phyloP scores from a whole-genome alignment of 2,888 invertebrate genomes.

The Cephus pygmeus region DNA sequence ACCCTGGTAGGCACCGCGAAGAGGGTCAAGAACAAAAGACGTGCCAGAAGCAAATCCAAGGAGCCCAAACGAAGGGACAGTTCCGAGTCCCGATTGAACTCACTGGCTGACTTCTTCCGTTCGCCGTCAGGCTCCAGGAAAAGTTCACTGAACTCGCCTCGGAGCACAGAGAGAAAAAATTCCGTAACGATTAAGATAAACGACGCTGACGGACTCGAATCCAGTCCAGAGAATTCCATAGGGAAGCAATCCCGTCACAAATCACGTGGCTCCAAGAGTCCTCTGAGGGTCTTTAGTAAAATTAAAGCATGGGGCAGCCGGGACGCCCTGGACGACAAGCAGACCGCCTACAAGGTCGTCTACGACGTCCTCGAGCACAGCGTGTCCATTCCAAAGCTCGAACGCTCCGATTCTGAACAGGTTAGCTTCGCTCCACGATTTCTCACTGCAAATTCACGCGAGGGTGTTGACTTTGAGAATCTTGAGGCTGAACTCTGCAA shows the following conservation, averaged over 20 bases:
- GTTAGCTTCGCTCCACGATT: slow-evolving; percentile 46
- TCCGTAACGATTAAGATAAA: slow-evolving; percentile 52
- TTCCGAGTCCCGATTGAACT: slow-evolving; percentile 58
- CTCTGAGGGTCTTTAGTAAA: slow-evolving; percentile 56
- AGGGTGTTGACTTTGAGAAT: slow-evolving; percentile 62
- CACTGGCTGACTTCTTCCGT: slow-evolving; percentile 60
- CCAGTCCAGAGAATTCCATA: slow-evolving; percentile 59
- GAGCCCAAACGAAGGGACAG: slow-evolving; percentile 61
- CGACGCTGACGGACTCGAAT: slow-evolving; percentile 54
- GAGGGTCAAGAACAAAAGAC: slow-evolving; percentile 56
- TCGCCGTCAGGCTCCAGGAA: slow-evolving; percentile 62
- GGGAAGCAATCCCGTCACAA: slow-evolving; percentile 48
- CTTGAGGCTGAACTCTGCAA: slow-evolving; percentile 56
- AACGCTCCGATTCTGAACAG: slow-evolving; percentile 36
- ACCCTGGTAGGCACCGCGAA: slow-evolving; percentile 56
- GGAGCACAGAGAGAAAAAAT: slow-evolving; percentile 52
- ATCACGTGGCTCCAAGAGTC: slow-evolving; percentile 59
- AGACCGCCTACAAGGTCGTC: slow-evolving; percentile 45
- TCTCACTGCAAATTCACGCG: slow-evolving; percentile 58
- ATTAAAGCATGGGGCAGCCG: slow-evolving; percentile 60
- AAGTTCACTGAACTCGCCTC: slow-evolving; percentile 54
- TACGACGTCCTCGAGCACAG: slow-evolving; percentile 53
- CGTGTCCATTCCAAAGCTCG: slow-evolving; percentile 48
- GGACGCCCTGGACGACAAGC: slow-evolving; percentile 54
- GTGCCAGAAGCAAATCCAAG: slow-evolving; percentile 61